Evolutionary conservation across 1,140 invertebrate genomes (phyloP), one percentile per base, ranked within the genome.

Genomic region (Drosophila truncata): DNA sequence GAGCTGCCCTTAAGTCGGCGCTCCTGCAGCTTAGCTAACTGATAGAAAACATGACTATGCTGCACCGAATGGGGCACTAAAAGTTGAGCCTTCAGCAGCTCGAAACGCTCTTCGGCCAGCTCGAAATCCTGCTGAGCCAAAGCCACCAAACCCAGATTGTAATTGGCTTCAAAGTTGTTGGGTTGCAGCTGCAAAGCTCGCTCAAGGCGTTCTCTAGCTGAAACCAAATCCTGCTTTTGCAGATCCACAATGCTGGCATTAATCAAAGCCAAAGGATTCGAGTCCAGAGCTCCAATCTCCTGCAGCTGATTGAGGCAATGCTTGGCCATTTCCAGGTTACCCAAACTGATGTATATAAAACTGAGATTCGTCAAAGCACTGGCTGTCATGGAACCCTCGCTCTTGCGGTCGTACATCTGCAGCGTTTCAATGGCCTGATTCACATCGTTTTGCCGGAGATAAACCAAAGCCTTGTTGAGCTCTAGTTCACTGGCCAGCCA

Each of bases 401-500:
- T 97, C 91, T 97, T 97, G 85, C 97, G 97, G 92, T 98, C 97
- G 93, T 99, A 98, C 65, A 96, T 96, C 93, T 97, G 97, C 23
- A 99, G 93, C 0, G 97, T 97, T 69, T 98, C 97, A 41, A 98
- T 96, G 0, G 98, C 96, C 91, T 96, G 95, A 47, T 95, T 93
- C 14, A 98, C 95, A 85, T 99, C 96, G 66, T 97, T 95, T 93
- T 97, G 96, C 70, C 97, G 96, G 16, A 99, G 93, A 93, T 96
- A 97, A 91, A 98, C 97, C 52, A 98, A 95, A 0, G 98, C 98
- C 93, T 98, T 99, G 91, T 98, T 98, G 65, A 99, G 97, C 93
- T 99, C 98, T 59, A 99, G 93, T 93, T 98, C 97, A 79, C 96
- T 96, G 18, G 97, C 97, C 33, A 99, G 91, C 75, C 95, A 94